phyloP scores from a whole-genome alignment of 2,113 vertebrate genomes.

The Elephas maximus region DNA sequence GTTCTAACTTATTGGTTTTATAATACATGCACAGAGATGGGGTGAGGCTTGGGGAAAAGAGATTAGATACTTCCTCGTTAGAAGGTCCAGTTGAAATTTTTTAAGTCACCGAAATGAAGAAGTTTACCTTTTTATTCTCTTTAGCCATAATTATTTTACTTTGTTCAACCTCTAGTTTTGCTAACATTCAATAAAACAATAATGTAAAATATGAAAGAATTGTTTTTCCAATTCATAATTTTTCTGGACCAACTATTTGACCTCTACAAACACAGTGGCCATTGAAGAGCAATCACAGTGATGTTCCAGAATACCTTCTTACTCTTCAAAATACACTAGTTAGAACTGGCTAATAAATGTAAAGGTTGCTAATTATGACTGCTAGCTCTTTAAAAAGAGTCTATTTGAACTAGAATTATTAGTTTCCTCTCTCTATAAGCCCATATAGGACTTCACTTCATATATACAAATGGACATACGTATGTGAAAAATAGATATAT shows the following conservation, averaged over 20 bases:
- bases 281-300: background rate
- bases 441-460: background rate
- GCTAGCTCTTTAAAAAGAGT: background rate
- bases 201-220: constrained; percentile 13
- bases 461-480: background rate
- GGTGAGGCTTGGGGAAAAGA: background rate
- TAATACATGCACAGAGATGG: background rate
- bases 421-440: background rate
- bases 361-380: background rate
- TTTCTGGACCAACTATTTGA: background rate
- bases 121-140: background rate
- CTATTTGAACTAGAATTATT: background rate
- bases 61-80: background rate
- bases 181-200: background rate
- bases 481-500: background rate
- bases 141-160: background rate
- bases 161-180: background rate
- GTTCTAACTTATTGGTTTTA: constrained; percentile 60
- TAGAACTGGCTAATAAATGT: constrained; percentile 7
- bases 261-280: background rate
- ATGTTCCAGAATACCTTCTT: background rate
- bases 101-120: background rate
- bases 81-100: background rate
- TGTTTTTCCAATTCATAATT: background rate
- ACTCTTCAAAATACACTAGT: background rate